These are phyloP conservation scores for Passer montanus DNA, from an alignment of 2,113 vertebrate species.

Conservation along the genomic window DNA sequence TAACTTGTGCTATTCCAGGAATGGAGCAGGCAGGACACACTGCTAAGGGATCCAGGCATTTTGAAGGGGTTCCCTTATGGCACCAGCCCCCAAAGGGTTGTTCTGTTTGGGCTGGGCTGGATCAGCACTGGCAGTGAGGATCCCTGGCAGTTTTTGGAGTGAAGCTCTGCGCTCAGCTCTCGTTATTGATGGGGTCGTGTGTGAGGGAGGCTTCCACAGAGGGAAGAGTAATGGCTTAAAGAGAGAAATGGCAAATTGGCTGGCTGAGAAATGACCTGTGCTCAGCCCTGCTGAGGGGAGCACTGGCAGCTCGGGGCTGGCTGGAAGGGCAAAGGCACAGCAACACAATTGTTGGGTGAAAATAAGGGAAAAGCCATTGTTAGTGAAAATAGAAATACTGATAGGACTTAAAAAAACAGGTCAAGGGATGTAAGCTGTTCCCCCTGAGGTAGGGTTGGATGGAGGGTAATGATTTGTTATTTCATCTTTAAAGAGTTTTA, in stretches of 20 bases:
- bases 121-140: not conserved
- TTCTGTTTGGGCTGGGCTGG: not conserved
- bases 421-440: not conserved
- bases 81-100: rapidly evolving
- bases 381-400: not conserved
- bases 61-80: not conserved
- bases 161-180: not conserved
- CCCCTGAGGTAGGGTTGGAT: not conserved
- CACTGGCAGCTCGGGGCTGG: not conserved
- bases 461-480: not conserved
- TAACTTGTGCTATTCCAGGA: not conserved
- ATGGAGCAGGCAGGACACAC: not conserved
- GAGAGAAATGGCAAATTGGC: slow-evolving; percentile 35
- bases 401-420: not conserved
- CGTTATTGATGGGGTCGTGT: not conserved
- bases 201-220: not conserved
- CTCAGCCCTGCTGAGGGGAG: not conserved
- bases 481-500: not conserved
- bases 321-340: not conserved
- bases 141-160: not conserved
- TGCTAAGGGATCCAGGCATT: not conserved
- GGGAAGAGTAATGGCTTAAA: slow-evolving; percentile 20
- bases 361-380: not conserved
- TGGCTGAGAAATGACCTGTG: slow-evolving; percentile 27
- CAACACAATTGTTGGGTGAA: rapidly evolving